Evolutionary conservation across 1,140 invertebrate genomes (phyloP).

Genomic region (Lordiphosa clarofinis): DNA sequence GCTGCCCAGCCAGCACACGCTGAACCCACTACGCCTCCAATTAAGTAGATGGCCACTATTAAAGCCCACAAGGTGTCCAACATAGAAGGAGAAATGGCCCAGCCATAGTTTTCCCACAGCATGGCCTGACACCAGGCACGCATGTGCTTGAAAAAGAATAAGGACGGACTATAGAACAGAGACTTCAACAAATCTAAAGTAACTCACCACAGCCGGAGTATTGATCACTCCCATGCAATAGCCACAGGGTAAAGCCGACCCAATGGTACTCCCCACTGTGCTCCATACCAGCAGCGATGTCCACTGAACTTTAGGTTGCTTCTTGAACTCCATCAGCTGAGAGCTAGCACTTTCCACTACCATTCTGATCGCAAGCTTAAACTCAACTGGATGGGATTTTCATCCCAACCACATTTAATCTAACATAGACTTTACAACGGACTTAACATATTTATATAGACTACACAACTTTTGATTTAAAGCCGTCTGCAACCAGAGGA

Average conservation of each 20-base stretch:
- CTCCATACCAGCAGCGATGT: conserved; percentile 43
- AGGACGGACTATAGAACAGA: neutral
- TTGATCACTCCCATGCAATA: conserved; percentile 94
- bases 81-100: conserved; percentile 79
- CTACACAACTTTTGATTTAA: conserved; percentile 78
- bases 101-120: conserved; percentile 82
- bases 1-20: conserved; percentile 86
- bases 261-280: conserved; percentile 84
- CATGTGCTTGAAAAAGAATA: conserved; percentile 82
- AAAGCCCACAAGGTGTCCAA: conserved; percentile 87
- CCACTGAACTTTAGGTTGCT: conserved; percentile 27
- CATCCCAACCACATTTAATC: conserved; percentile 1
- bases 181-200: neutral
- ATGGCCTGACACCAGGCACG: conserved; percentile 86
- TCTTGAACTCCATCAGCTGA: conserved; percentile 9
- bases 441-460: conserved; percentile 12
- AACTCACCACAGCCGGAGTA: conserved; percentile 78
- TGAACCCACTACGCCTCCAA: conserved; percentile 88
- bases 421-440: neutral
- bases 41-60: conserved; percentile 88
- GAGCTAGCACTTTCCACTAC: conserved; percentile 10
- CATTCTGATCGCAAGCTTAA: neutral
- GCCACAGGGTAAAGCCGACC: conserved; percentile 90
- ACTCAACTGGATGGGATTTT: no score
- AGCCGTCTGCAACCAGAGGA: conserved; percentile 80